Conservation (phyloP, 2,888 invertebrate species). For the Villa cingulata region DNA sequence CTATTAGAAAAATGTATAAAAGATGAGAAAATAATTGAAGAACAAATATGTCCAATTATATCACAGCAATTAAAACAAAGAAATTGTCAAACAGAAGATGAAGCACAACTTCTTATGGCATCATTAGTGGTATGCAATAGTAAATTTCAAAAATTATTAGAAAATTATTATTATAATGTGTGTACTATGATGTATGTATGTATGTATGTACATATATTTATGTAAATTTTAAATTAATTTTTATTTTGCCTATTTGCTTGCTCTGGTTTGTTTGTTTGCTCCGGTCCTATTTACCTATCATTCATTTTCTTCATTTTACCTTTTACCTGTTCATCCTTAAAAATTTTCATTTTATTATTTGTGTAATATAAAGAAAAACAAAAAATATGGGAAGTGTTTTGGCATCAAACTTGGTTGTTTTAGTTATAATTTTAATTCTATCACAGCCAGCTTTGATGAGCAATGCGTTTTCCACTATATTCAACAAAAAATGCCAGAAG, state of each 20-base stretch:
- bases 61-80: constrained; percentile 1
- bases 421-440: constrained; percentile 29
- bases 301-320: too few species aligned
- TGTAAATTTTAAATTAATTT: too few species aligned
- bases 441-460: constrained; percentile 38
- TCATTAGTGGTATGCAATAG: constrained; percentile 8
- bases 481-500: constrained; percentile 1
- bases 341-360: too few species aligned
- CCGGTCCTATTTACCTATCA: too few species aligned
- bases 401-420: constrained; percentile 36
- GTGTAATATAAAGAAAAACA: too few species aligned
- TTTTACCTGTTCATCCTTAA: too few species aligned
- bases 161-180: too few species aligned
- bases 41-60: constrained; percentile 10
- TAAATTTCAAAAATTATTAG: not conserved
- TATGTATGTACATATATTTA: not conserved
- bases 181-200: too few species aligned
- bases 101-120: constrained; percentile 4
- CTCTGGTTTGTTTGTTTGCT: too few species aligned
- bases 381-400: constrained; percentile 15
- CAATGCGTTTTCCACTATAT: constrained; percentile 23
- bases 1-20: constrained; percentile 7
- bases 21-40: constrained; percentile 9
- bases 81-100: constrained; percentile 1
- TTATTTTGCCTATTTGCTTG: too few species aligned